phyloP scores from a whole-genome alignment of 2,797 vertebrate genomes.

The Apodemus agrarius region DNA sequence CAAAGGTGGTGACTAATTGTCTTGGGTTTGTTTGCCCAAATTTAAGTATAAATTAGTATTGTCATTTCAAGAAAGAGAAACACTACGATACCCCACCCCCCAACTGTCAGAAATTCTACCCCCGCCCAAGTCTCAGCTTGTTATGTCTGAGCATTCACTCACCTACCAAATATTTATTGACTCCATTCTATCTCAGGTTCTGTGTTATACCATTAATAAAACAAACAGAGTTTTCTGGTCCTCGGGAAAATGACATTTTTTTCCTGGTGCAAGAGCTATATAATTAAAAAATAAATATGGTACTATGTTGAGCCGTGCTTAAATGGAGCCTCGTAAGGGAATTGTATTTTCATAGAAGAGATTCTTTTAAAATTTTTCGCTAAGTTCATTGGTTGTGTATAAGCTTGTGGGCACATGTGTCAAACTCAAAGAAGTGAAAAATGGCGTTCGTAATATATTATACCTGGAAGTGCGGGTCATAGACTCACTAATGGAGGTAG shows the following conservation, averaged over 20 bases:
- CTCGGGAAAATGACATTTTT: conserved; percentile 1
- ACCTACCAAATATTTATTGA: conserved; percentile 45
- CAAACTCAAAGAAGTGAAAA: conserved; percentile 68
- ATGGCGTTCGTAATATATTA: conserved; percentile 57
- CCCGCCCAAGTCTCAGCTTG: conserved; percentile 9
- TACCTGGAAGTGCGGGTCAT: background rate
- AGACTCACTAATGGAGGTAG: background rate
- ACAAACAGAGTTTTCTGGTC: background rate
- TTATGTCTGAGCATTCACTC: conserved; percentile 36
- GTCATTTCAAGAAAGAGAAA: background rate
- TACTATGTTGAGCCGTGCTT: background rate
- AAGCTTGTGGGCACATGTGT: background rate
- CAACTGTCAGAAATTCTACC: conserved; percentile 26
- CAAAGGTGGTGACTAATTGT: background rate
- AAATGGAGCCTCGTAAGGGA: background rate
- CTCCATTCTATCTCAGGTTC: background rate
- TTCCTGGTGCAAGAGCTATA: conserved; percentile 39
- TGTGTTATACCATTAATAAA: background rate
- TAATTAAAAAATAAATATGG: conserved; percentile 1
- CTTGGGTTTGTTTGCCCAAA: conserved; percentile 46
- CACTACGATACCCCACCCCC: background rate
- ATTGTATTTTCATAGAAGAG: background rate
- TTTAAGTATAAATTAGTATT: conserved; percentile 24
- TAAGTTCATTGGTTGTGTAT: background rate
- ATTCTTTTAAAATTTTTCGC: background rate